Evolutionary conservation across 2,797 vertebrate genomes (phyloP).

Genomic region (Rhinella marina): DNA sequence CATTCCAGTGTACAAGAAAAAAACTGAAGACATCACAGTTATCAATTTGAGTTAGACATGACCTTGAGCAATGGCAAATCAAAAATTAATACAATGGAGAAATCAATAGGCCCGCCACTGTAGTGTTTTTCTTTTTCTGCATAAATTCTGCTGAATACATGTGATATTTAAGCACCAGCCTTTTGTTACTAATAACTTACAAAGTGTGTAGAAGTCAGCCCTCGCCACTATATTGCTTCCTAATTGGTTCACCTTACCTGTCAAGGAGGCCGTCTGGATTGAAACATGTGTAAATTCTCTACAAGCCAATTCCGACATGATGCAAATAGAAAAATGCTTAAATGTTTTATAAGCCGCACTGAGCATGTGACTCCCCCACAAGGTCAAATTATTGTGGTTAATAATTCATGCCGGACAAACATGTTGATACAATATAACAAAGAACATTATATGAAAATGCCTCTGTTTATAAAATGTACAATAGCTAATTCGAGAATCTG

Average conservation of each 20-base stretch:
- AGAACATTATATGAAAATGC: not conserved
- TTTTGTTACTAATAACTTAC: slow-evolving; percentile 47
- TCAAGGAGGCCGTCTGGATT: not conserved
- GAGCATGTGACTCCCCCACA: not conserved
- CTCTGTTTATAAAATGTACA: not conserved
- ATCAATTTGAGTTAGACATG: slow-evolving; percentile 48
- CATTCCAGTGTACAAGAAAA: not conserved
- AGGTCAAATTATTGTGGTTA: slow-evolving; percentile 33
- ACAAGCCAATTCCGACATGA: not conserved
- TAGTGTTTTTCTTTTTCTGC: slow-evolving; percentile 26
- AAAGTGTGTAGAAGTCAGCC: not conserved
- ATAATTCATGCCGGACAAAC: slow-evolving; percentile 16
- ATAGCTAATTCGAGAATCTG: not conserved
- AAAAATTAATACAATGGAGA: slow-evolving; percentile 46
- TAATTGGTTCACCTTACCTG: slow-evolving; percentile 55
- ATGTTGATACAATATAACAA: not conserved
- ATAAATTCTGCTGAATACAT: slow-evolving; percentile 17
- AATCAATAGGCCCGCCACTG: slow-evolving; percentile 47
- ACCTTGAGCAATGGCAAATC: slow-evolving; percentile 58
- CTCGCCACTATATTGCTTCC: not conserved
- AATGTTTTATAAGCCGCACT: slow-evolving; percentile 47
- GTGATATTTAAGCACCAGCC: not conserved
- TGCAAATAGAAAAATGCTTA: slow-evolving; percentile 22
- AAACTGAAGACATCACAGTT: slow-evolving; percentile 1
- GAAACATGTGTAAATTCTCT: slow-evolving; percentile 5